Evolutionary conservation across 2,797 vertebrate genomes (phyloP).

Genomic region (Bucorvus abyssinicus): DNA sequence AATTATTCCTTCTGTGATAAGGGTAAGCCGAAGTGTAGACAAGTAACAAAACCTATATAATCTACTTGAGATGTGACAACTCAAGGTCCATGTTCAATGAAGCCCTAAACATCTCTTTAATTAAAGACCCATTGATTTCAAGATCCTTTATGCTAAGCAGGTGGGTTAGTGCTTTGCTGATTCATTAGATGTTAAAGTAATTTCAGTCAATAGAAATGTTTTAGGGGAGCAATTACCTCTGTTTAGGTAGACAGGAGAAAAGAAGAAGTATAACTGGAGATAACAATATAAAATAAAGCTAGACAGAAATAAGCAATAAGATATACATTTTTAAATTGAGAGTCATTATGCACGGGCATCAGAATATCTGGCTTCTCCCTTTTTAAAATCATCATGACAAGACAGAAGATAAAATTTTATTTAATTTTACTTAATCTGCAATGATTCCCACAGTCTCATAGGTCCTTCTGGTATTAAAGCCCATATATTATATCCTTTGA

Average conservation of each 20-base stretch:
- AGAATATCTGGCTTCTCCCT: not conserved
- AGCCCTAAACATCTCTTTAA: not conserved
- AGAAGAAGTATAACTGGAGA: not conserved
- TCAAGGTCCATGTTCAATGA: not conserved
- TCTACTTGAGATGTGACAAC: not conserved
- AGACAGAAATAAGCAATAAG: not conserved
- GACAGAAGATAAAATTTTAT: not conserved
- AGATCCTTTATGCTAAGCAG: not conserved
- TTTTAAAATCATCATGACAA: not conserved
- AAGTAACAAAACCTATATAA: not conserved
- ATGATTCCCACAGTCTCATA: not conserved
- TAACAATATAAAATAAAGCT: not conserved
- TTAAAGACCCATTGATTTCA: not conserved
- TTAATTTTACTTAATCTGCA: not conserved
- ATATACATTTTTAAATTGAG: not conserved
- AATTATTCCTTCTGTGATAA: not conserved
- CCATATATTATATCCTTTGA: not conserved
- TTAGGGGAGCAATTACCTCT: not conserved
- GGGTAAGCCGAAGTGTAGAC: not conserved
- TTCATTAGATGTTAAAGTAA: not conserved
- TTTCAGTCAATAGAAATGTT: conserved; percentile 2
- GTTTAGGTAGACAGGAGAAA: not conserved
- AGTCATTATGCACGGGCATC: not conserved
- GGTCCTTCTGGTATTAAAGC: not conserved
- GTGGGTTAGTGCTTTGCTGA: not conserved